These are phyloP conservation scores for Dendrophyllia cribrosa DNA, from an alignment of 64 coral and sea anemone genomes.

Conservation along the genomic window DNA sequence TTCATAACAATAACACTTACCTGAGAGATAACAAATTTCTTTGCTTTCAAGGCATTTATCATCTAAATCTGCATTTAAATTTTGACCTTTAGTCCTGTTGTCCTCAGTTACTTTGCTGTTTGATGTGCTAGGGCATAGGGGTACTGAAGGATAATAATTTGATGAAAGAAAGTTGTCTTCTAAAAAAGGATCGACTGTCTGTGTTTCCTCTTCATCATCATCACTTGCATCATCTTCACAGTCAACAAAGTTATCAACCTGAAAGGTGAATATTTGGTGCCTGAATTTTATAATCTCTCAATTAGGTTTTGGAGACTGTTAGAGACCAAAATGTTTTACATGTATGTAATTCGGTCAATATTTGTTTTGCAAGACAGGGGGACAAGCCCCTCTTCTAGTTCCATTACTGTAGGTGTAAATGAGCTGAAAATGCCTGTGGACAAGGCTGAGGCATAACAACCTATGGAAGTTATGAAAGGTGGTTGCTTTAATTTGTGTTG, in stretches of 20 bases:
- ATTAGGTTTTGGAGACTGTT: too few relatives aligned
- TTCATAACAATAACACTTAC: background rate
- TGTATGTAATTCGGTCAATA: too few relatives aligned
- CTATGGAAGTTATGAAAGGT: too few relatives aligned
- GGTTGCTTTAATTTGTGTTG: too few relatives aligned
- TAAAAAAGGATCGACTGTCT: background rate
- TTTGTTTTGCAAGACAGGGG: too few relatives aligned
- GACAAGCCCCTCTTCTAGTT: too few relatives aligned
- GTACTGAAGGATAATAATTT: conserved; percentile 8
- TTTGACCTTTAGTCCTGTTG: too few relatives aligned
- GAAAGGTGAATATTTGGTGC: background rate
- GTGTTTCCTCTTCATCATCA: background rate
- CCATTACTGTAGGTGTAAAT: too few relatives aligned
- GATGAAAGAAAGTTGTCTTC: background rate
- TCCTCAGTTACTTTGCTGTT: background rate
- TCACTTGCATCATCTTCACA: conserved; percentile 19
- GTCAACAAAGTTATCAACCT: conserved; percentile 51
- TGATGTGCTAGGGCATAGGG: background rate
- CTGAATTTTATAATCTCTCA: too few relatives aligned
- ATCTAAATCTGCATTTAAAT: background rate
- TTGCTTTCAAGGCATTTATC: background rate
- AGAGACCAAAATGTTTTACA: too few relatives aligned
- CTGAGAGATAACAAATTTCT: conserved; percentile 25
- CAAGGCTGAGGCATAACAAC: too few relatives aligned
- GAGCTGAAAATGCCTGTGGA: too few relatives aligned